Conservation (phyloP, 2,113 vertebrate species). For the Garra rufa region DNA sequence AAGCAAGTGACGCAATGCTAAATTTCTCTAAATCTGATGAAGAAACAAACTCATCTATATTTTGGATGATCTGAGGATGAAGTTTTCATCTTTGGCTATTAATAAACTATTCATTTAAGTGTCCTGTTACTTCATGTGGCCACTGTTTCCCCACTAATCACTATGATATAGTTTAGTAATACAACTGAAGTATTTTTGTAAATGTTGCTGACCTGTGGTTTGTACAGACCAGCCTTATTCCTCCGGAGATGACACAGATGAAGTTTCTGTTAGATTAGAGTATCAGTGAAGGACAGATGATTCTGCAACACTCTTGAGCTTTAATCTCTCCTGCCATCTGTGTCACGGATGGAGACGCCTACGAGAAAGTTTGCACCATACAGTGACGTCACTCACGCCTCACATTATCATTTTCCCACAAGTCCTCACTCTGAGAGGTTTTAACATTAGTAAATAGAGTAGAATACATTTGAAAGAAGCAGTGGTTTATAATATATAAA, state of each 20-base stretch:
- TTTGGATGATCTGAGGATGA: too few relatives aligned
- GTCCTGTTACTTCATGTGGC: not conserved
- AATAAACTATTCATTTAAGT: too few relatives aligned
- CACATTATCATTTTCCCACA: too few relatives aligned
- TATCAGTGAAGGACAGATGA: constrained; percentile 14
- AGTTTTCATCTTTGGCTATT: too few relatives aligned
- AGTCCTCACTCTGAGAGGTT: not conserved
- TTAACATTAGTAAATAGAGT: not conserved
- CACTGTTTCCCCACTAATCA: not conserved
- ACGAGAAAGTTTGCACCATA: not conserved
- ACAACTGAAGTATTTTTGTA: too few relatives aligned
- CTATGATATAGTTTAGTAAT: not conserved
- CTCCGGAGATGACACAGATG: not conserved
- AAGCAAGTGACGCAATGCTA: too few relatives aligned
- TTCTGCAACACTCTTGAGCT: not conserved
- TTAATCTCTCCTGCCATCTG: not conserved
- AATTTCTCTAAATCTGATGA: too few relatives aligned
- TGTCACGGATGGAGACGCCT: not conserved
- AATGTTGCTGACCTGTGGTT: not conserved
- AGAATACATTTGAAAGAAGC: not conserved
- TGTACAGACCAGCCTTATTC: not conserved
- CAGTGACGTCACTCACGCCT: too few relatives aligned
- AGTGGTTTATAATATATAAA: not conserved
- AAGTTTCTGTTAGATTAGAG: not conserved
- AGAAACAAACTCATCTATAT: too few relatives aligned